Base-by-base conservation (phyloP, 2,797 vertebrate genomes). In the Characodon lateralis region DNA sequence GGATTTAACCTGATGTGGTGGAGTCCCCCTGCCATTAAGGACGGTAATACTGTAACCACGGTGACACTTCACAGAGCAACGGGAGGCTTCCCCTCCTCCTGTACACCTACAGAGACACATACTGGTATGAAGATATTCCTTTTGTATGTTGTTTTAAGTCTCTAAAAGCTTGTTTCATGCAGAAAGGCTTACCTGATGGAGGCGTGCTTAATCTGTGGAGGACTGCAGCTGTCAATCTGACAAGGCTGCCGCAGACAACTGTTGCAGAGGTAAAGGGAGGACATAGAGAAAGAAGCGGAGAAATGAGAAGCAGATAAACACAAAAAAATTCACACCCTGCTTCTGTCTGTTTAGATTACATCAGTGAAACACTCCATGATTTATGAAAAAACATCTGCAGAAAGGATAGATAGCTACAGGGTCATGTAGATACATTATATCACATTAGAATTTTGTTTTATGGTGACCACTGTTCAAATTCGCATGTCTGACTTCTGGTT, bases 31-130 rank as follows among this genome's bases (percentile, higher is more conserved):
- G 71, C 96, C 96, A 0, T 66, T 93, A 31, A 94, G 88, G 71
- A 94, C 88, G 53, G n/a, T 91, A 78, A 97, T 89, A 5, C 88
- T 61, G 48, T 95, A 97, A 26, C 97, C 98, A 50, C 82, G 95
- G 61, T 96, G 89, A 65, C 98, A 99, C 76, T 91, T 79, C 5
- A 97, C 79, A 0, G 92, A 78, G 84, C 98, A 99, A 4, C 8
- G 83, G 74, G 95, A 96, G 46, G 94, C 86, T 69, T 93, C 89
- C 0, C 79, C 90, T 0, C 78, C 85, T 0, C 95, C 94, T 58
- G 95, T 94, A 70, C 98, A 99, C 89, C 94, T 94, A 74, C 77
- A 76, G 71, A 89, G 72, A 92, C 82, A 84, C 46, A 77, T 75
- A 4, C 13, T 70, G 53, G 89, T 81, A 71, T 80, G 78, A 85